Percentiles rank a stretch among this genome's conserved stretches.
Conservation (phyloP, 1,140 invertebrate species). For the Cryptotermes secundus region DNA sequence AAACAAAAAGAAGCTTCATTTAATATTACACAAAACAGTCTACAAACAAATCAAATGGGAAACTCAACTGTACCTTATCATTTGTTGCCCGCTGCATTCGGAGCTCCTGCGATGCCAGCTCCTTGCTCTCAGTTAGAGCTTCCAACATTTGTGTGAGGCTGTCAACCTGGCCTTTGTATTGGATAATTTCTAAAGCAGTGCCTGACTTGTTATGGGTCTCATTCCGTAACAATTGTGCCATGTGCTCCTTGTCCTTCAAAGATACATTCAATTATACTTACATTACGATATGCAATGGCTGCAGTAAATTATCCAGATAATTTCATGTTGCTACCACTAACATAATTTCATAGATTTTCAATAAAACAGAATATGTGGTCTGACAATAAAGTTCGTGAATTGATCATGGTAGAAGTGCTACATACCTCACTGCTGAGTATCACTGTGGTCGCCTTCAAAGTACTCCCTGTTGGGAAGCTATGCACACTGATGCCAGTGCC, state of each 20-base stretch:
- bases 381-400: no score
- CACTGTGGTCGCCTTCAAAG: no score
- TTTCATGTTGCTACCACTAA: background rate
- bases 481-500: no score
- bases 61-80: background rate
- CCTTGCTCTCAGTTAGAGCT: constrained; percentile 13
- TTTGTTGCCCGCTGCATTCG: background rate
- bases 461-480: no score
- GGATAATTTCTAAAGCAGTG: background rate
- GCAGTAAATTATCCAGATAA: background rate
- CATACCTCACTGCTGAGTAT: no score
- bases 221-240: background rate
- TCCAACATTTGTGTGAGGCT: background rate
- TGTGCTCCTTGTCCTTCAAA: background rate
- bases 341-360: no score
- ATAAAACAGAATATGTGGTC: no score
- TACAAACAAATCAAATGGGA: background rate
- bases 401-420: no score
- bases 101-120: background rate
- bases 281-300: background rate
- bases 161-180: background rate
- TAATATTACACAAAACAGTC: background rate
- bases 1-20: background rate
- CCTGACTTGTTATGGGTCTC: background rate
- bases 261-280: background rate